A percentile compares a stretch with the other conserved stretches of the same genome.
These are phyloP conservation scores for Rhinolophus sinicus DNA, from an alignment of 2,113 vertebrate species.

Conservation along the genomic window DNA sequence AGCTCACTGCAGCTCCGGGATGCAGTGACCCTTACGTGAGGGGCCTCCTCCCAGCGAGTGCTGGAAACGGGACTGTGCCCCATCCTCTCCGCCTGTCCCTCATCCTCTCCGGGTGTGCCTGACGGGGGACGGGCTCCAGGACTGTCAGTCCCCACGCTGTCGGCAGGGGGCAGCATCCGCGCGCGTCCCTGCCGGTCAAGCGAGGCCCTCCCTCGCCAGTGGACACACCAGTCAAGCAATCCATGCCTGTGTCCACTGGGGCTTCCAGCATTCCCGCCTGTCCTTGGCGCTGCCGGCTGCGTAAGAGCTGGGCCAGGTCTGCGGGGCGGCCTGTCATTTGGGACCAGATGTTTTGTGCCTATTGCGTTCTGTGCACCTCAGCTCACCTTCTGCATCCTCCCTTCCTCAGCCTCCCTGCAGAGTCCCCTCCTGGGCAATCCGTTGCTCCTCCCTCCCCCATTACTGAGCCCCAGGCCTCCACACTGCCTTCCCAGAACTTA, in stretches of 20 bases:
- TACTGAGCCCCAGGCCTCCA: not conserved
- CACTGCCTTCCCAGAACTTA: not conserved
- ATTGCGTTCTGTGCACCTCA: not conserved
- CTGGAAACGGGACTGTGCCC: too few species aligned
- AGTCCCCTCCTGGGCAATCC: not conserved
- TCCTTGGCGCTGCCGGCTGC: not conserved
- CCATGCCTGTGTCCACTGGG: rapidly evolving
- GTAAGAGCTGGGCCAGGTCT: not conserved
- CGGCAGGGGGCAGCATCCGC: too few species aligned
- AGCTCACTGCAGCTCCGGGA: not conserved
- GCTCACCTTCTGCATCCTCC: not conserved
- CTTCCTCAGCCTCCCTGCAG: not conserved
- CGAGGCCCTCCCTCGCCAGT: too few species aligned
- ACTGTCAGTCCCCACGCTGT: too few species aligned
- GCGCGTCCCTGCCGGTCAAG: too few species aligned
- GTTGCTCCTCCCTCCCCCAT: not conserved
- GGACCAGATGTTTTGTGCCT: not conserved
- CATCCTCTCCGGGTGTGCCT: too few species aligned
- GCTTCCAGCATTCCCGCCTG: not conserved
- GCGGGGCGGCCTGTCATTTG: not conserved
- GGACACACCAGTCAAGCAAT: too few species aligned
- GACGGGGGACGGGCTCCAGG: too few species aligned
- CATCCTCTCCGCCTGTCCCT: too few species aligned
- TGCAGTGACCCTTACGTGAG: not conserved
- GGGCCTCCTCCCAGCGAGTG: not conserved